Evolutionary conservation across 2,797 vertebrate species (phyloP).

Genomic region (Xiphorhynchus erythropygius): DNA sequence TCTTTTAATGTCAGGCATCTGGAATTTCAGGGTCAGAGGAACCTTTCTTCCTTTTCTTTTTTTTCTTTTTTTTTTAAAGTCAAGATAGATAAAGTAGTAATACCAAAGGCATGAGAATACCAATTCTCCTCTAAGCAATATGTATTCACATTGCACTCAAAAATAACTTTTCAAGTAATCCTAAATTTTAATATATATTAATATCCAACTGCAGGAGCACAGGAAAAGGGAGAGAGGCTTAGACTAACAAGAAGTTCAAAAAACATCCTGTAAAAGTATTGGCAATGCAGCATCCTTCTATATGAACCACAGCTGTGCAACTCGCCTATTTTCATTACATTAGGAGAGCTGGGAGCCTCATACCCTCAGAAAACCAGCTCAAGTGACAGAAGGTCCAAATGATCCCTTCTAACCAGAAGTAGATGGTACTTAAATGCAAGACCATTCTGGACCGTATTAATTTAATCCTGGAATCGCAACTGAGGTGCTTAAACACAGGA

Average conservation of each 20-base stretch:
- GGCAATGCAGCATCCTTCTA: not conserved
- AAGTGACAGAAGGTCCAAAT: not conserved
- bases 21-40: conserved; percentile 41
- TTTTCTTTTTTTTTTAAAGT: not conserved
- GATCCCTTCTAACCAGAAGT: not conserved
- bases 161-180: not conserved
- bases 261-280: conserved; percentile 15
- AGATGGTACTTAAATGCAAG: not conserved
- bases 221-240: conserved; percentile 9
- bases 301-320: not conserved
- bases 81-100: not conserved
- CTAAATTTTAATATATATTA: conserved; percentile 26
- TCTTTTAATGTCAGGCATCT: conserved; percentile 42
- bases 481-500: not conserved
- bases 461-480: not conserved
- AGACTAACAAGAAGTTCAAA: conserved; percentile 16
- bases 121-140: conserved; percentile 28
- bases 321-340: not conserved
- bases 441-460: not conserved
- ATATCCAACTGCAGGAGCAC: not conserved
- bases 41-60: not conserved
- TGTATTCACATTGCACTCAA: not conserved
- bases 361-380: not conserved
- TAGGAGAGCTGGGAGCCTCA: not conserved
- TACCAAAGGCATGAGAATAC: not conserved